A percentile compares a stretch with the other conserved stretches of the same genome.
Conservation (phyloP, 2,888 invertebrate genomes). For the Achlya flavicornis region DNA sequence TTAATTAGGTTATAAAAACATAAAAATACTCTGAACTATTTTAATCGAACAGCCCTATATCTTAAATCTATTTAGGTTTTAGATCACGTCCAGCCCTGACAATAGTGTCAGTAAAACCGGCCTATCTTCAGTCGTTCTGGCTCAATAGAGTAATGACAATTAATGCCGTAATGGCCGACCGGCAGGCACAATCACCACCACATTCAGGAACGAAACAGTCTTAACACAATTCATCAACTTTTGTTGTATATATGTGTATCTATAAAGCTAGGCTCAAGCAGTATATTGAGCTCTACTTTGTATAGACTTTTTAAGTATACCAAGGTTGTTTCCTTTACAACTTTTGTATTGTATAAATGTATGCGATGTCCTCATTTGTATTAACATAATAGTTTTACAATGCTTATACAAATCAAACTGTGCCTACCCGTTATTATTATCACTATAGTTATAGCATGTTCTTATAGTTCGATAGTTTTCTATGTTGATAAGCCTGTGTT, state of each 20-base stretch:
- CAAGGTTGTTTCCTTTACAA: constrained; percentile 5
- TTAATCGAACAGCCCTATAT: no score
- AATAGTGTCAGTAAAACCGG: not conserved
- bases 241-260: constrained; percentile 24
- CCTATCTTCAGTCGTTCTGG: not conserved
- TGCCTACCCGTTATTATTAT: not conserved
- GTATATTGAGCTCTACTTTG: constrained; percentile 4
- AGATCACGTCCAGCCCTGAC: no score
- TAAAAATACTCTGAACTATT: no score
- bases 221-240: constrained; percentile 27
- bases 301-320: constrained; percentile 11
- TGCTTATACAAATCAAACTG: not conserved
- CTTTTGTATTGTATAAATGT: constrained; percentile 10
- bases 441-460: not conserved
- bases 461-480: no score
- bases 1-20: no score
- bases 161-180: constrained; percentile 23
- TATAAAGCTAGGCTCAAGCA: constrained; percentile 7
- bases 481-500: no score
- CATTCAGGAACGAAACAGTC: constrained; percentile 14
- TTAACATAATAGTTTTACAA: constrained; percentile 1
- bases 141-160: constrained; percentile 39
- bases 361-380: not conserved
- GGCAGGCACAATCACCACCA: constrained; percentile 21
- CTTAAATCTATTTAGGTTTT: no score